These are phyloP conservation scores for Campoletis raptor DNA, from an alignment of 2,888 invertebrate species.

Conservation along the genomic window DNA sequence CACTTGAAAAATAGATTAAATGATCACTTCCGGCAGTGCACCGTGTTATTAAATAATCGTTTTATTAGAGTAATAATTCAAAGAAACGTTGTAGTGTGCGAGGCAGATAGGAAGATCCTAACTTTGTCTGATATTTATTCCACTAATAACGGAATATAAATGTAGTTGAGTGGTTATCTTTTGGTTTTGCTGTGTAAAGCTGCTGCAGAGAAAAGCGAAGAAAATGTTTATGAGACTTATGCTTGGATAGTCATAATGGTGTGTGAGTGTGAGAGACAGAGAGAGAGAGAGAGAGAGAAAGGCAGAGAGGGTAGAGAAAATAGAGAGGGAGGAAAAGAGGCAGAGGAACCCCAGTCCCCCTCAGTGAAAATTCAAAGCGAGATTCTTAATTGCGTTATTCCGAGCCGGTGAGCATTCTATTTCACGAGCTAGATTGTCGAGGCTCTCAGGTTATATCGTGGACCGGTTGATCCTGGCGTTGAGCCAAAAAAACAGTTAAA, in stretches of 20 bases:
- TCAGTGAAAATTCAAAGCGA: constrained; percentile 73
- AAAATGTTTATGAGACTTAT: constrained; percentile 40
- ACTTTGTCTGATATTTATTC: neutral
- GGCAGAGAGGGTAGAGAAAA: constrained; percentile 35
- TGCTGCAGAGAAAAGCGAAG: constrained; percentile 21
- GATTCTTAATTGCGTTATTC: constrained; percentile 81
- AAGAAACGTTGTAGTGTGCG: neutral
- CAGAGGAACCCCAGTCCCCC: constrained; percentile 33
- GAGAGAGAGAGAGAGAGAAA: neutral
- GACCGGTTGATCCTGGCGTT: constrained; percentile 73
- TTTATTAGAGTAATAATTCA: neutral
- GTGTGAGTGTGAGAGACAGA: constrained; percentile 18
- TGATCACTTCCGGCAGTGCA: neutral
- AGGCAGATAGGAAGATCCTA: neutral
- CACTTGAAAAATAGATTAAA: neutral
- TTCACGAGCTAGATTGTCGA: constrained; percentile 43
- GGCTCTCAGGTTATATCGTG: constrained; percentile 75
- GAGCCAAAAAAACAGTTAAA: constrained; percentile 72
- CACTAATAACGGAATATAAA: constrained; percentile 14
- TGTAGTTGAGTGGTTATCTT: constrained; percentile 6
- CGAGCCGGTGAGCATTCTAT: constrained; percentile 74
- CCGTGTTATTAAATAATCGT: neutral
- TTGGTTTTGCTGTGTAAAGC: constrained; percentile 14
- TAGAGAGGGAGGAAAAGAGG: constrained; percentile 19
- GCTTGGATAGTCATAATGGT: constrained; percentile 14